Base-by-base conservation (phyloP, 2,113 vertebrate species). In the Panthera tigris region DNA sequence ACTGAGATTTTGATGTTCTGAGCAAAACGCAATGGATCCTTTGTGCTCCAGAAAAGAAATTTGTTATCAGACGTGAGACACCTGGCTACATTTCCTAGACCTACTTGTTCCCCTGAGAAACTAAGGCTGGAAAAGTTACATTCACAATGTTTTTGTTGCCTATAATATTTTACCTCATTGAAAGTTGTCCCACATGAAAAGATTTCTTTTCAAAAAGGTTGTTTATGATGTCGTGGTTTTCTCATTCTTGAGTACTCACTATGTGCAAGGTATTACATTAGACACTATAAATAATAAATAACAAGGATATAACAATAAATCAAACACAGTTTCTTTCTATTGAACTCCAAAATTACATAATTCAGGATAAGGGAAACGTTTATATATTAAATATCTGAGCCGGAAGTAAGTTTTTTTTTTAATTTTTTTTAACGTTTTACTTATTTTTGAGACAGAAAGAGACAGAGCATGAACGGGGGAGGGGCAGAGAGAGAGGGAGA, bases 331-430 rank as follows among this genome's bases (percentile, higher is more conserved):
- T 41, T 96, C 41, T 83, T 41, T 96, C 41, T 83, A 5, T 4
- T 95, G 48, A 73, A 84, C 25, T 87, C 25, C 19, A 80, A 95
- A 96, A 76, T 41, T 21, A 90, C 10, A 29, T 76, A 79, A 88
- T 87, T 36, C 16, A 84, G 48, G 18, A 65, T 36, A 91, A 69
- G 0, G 29, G 2, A 4, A 84, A 95, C 83, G 12, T n/a, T 68
- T 73, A 71, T 7, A 4, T 31, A 41, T 27, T 93, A 96, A 92
- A 83, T 84, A 96, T 69, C 63, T 9, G 0, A 80, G 27, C 11
- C 71, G 63, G 79, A 84, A 91, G 4, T 5, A 82, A 86, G 39
- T 39, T 1, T 39, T 39, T 39, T 39, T 39, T 39, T 39, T 39
- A 4, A 39, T 39, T 39, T 4, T 4, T 39, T 39, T 39, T 39